Evolutionary conservation across 2,113 vertebrate species (phyloP).

Genomic region (Nibea coibor): DNA sequence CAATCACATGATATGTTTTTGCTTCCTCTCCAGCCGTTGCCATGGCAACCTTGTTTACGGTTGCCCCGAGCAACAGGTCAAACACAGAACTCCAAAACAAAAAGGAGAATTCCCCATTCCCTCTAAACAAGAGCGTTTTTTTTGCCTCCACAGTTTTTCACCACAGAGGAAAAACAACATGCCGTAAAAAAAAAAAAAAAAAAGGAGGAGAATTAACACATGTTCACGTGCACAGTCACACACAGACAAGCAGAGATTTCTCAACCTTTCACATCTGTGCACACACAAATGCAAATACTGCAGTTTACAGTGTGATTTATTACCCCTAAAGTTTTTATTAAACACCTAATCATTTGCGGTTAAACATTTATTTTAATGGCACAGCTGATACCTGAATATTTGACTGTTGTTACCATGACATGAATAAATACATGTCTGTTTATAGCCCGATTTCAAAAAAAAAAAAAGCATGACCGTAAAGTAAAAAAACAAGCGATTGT

Average conservation of each 20-base stretch:
- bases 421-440: conserved; percentile 36
- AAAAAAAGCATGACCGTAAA: not conserved
- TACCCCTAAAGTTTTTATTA: conserved; percentile 34
- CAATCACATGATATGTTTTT: conserved; percentile 86
- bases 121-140: conserved; percentile 72
- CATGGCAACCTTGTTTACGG: conserved; percentile 87
- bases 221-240: conserved; percentile 29
- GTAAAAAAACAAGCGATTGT: conserved; percentile 14
- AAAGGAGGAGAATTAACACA: conserved; percentile 43
- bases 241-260: conserved; percentile 31
- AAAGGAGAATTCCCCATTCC: conserved; percentile 81
- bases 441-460: conserved; percentile 7
- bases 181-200: conserved; percentile 6
- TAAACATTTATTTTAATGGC: conserved; percentile 26
- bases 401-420: conserved; percentile 54
- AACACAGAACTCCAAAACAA: conserved; percentile 86
- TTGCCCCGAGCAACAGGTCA: conserved; percentile 85
- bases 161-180: conserved; percentile 48
- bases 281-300: conserved; percentile 2
- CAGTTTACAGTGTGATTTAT: conserved; percentile 41
- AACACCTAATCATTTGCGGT: conserved; percentile 46
- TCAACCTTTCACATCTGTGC: conserved; percentile 9
- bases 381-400: conserved; percentile 24
- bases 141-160: conserved; percentile 56
- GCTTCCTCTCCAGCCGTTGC: conserved; percentile 80